These are phyloP conservation scores for Drosophila santomea DNA, from an alignment of 1,140 invertebrate species.

Conservation along the genomic window DNA sequence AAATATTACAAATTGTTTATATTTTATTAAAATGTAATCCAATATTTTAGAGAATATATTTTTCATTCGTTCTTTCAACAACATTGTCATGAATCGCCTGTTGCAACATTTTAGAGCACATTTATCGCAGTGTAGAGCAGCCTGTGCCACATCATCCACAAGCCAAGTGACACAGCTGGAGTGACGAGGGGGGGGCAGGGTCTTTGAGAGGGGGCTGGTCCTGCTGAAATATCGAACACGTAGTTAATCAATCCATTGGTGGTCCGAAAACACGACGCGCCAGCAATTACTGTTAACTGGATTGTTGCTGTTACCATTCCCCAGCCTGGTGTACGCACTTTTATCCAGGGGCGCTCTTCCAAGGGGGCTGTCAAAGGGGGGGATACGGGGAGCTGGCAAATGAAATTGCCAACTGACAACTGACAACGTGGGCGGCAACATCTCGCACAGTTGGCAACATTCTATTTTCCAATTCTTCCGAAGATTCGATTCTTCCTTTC, in stretches of 20 bases:
- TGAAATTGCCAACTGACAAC: not conserved
- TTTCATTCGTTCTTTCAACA: not conserved
- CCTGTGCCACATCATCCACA: conserved; percentile 71
- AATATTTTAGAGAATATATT: not conserved
- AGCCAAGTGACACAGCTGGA: conserved; percentile 60
- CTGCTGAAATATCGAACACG: conserved; percentile 71
- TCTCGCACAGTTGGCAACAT: conserved; percentile 68
- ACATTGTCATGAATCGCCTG: too few species aligned
- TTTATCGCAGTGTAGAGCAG: conserved; percentile 9
- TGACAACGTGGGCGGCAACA: conserved; percentile 61
- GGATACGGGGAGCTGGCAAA: not conserved
- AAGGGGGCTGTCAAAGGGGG: not conserved
- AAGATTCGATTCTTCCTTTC: not conserved
- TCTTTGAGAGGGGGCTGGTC: not conserved
- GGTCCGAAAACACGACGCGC: conserved; percentile 73
- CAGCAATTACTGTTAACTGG: conserved; percentile 79
- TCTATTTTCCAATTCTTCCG: conserved; percentile 33
- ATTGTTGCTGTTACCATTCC: conserved; percentile 41
- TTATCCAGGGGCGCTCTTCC: conserved; percentile 5
- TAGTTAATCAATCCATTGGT: conserved; percentile 81
- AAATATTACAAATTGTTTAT: not conserved
- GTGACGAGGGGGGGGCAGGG: not conserved
- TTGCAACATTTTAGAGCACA: not conserved
- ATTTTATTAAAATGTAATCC: not conserved
- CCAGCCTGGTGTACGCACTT: conserved; percentile 54